Evolutionary conservation across 2,797 vertebrate species (phyloP).

Genomic region (Adrianichthys oophorus): DNA sequence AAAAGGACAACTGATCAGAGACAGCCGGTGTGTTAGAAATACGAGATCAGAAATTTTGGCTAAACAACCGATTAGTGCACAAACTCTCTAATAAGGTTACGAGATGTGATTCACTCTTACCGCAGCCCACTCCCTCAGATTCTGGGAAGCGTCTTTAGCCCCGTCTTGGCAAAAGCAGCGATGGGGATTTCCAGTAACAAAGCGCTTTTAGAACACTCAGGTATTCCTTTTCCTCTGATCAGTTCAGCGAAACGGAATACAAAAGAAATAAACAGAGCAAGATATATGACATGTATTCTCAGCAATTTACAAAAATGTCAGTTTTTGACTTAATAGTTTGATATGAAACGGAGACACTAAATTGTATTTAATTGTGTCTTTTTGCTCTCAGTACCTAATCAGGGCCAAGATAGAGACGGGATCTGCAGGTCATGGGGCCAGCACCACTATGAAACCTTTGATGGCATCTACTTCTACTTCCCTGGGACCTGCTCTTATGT

Average conservation of each 20-base stretch:
- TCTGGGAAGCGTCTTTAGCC: conserved; percentile 20
- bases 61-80: conserved; percentile 3
- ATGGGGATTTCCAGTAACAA: conserved; percentile 58
- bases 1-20: conserved; percentile 2
- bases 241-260: conserved; percentile 35
- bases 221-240: conserved; percentile 44
- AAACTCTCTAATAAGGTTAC: conserved; percentile 22
- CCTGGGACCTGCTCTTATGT: conserved; percentile 96
- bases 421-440: conserved; percentile 98
- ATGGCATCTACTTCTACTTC: conserved; percentile 97
- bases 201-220: conserved; percentile 42
- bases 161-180: conserved; percentile 42
- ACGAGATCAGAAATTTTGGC: neutral
- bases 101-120: conserved; percentile 36
- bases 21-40: neutral
- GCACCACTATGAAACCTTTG: conserved; percentile 96
- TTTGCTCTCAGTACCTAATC: conserved; percentile 87
- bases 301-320: conserved; percentile 3
- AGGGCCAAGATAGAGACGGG: conserved; percentile 91
- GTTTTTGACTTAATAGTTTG: conserved; percentile 12
- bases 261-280: conserved; percentile 26
- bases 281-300: conserved; percentile 6
- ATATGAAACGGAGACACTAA: conserved; percentile 18
- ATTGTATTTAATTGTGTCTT: conserved; percentile 14
- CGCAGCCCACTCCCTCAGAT: conserved; percentile 4